Percentiles rank a stretch among this genome's conserved stretches.
phyloP scores from a whole-genome alignment of 1,140 invertebrate species.

The Asobara japonica region DNA sequence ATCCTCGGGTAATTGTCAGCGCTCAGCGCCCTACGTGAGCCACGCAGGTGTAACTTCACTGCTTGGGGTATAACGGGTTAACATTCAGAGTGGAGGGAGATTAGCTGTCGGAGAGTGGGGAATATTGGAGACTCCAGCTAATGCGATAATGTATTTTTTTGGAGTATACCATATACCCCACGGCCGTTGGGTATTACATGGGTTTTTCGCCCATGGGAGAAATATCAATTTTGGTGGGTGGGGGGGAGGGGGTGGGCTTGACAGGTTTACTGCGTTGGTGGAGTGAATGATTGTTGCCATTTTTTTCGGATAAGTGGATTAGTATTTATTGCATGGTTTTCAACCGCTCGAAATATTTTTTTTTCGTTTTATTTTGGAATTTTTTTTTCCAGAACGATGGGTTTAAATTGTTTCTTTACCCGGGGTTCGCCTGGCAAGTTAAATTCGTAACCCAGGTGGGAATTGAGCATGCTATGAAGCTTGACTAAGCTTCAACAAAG shows the following conservation, averaged over 20 bases:
- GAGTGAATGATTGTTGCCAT: neutral
- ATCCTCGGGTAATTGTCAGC: constrained; percentile 65
- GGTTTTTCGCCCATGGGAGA: neutral
- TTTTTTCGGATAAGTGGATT: neutral
- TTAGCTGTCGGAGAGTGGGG: neutral
- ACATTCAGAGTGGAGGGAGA: neutral
- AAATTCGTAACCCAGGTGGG: no score
- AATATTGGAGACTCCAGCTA: neutral
- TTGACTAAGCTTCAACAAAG: no score
- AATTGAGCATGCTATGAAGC: no score
- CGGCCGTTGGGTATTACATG: no score
- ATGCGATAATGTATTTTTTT: neutral
- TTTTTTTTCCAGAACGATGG: no score
- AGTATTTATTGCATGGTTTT: neutral
- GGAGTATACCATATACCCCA: neutral
- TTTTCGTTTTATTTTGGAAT: neutral
- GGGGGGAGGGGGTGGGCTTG: neutral
- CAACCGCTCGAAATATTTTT: neutral
- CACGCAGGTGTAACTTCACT: constrained; percentile 33
- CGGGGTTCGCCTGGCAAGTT: no score
- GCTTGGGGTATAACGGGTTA: neutral
- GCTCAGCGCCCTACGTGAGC: constrained; percentile 49
- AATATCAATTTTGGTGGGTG: neutral
- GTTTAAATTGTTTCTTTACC: no score
- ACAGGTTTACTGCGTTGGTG: neutral